Evolutionary conservation across 2,113 vertebrate species (phyloP).

Genomic region (Shinisaurus crocodilurus): DNA sequence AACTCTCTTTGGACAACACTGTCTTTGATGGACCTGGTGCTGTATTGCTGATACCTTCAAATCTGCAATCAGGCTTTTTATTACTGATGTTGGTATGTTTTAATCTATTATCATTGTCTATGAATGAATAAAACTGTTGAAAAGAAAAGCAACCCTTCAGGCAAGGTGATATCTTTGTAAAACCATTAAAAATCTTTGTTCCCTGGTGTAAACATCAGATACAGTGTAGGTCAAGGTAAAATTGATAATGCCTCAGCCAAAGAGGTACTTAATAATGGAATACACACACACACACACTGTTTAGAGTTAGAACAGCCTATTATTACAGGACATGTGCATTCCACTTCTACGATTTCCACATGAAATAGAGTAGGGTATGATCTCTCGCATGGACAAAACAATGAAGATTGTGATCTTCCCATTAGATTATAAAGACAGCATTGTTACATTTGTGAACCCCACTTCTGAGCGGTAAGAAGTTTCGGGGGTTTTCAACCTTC

Average conservation of each 20-base stretch:
- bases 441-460: too few relatives aligned
- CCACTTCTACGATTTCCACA: neutral
- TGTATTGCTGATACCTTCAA: neutral
- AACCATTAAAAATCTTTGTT: conserved; percentile 17
- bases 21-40: neutral
- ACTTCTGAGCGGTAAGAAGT: too few relatives aligned
- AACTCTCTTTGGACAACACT: neutral
- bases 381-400: neutral
- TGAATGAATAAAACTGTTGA: neutral
- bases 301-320: neutral
- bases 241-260: neutral
- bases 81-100: neutral
- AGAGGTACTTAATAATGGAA: neutral
- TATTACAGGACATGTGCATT: neutral
- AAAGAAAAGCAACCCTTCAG: neutral
- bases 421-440: neutral
- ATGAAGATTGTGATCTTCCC: neutral
- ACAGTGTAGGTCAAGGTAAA: conserved; percentile 1
- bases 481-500: too few relatives aligned
- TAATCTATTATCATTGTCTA: neutral
- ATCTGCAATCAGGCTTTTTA: neutral
- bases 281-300: neutral
- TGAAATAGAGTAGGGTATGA: neutral
- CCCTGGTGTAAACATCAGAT: conserved; percentile 15
- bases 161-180: conserved; percentile 21